Evolutionary conservation across 2,797 vertebrate genomes (phyloP), one percentile per base, ranked within the genome.

Genomic region (Hozukius guyotensis): DNA sequence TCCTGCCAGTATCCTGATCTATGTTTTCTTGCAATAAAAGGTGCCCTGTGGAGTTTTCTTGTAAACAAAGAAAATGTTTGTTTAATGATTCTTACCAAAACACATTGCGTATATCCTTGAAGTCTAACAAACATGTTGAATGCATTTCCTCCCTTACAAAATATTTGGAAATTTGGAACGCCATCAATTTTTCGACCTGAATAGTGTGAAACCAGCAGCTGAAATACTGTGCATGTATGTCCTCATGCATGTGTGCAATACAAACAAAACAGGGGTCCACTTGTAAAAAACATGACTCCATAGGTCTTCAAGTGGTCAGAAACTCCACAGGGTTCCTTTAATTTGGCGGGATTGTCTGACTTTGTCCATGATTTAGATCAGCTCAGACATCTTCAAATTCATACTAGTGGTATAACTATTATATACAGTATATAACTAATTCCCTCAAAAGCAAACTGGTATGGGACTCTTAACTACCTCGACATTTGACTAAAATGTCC

Each of bases 81-180:
- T 69, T 69, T 75, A 18, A 34, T 60, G 18, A 49, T 62, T 68
- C 55, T 53, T 46, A 75, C 49, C 2, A 20, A 75, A 75, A 52
- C 6, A 1, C 20, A 6, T 25, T 20, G 12, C 3, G 31, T 62
- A 32, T 22, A 63, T 62, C 20, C 59, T 16, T 36, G 12, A 55
- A 3, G 22, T 25, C 18, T 20, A 53, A 62, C 18, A 56, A 55
- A 49, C n/a, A 71, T 7, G 1, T 25, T 64, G 7, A 64, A 56
- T 31, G 14, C 4, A 65, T 32, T 77, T 64, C 8, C 22, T 24
- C 31, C 3, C 11, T 34, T 6, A 31, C 3, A 70, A 55, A 25
- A 49, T 24, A 78, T 27, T 57, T 78, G 11, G 11, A 16, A 38
- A 78, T 34, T 57, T 78, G 11, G 11, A 16, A 38, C 12, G 6